These are phyloP conservation scores for Drosophila subobscura DNA, from an alignment of 1,140 invertebrate genomes.

Conservation along the genomic window DNA sequence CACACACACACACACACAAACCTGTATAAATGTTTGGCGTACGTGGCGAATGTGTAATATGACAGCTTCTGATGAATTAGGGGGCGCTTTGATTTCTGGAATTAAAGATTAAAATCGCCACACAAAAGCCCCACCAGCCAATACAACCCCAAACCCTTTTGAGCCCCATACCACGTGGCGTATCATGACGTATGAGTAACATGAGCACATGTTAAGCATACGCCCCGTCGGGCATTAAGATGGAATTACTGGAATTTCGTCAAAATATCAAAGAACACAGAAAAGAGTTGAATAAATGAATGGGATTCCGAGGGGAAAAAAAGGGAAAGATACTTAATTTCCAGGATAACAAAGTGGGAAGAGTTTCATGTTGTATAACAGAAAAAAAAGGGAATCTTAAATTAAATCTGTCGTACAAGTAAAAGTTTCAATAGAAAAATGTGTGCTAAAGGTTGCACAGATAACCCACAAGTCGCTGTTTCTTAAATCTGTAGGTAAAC, in stretches of 20 bases:
- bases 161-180: background rate
- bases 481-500: too few relatives aligned
- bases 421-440: too few relatives aligned
- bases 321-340: background rate
- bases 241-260: constrained; percentile 48
- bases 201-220: constrained; percentile 48
- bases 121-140: constrained; percentile 25
- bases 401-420: background rate
- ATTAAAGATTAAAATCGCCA: constrained; percentile 68
- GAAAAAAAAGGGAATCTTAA: background rate
- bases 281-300: constrained; percentile 23
- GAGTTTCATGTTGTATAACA: background rate
- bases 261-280: constrained; percentile 38
- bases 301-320: background rate
- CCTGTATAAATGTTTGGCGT: constrained; percentile 64
- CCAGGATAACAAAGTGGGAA: constrained; percentile 4
- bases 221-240: constrained; percentile 57
- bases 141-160: background rate
- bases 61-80: constrained; percentile 49
- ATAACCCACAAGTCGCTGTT: too few relatives aligned
- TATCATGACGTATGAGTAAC: constrained; percentile 55
- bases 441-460: too few relatives aligned
- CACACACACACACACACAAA: background rate
- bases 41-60: constrained; percentile 76
- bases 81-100: constrained; percentile 63